Evolutionary conservation across 1,140 invertebrate species (phyloP), one percentile per base, ranked within the genome.

Genomic region (Apis florea): DNA sequence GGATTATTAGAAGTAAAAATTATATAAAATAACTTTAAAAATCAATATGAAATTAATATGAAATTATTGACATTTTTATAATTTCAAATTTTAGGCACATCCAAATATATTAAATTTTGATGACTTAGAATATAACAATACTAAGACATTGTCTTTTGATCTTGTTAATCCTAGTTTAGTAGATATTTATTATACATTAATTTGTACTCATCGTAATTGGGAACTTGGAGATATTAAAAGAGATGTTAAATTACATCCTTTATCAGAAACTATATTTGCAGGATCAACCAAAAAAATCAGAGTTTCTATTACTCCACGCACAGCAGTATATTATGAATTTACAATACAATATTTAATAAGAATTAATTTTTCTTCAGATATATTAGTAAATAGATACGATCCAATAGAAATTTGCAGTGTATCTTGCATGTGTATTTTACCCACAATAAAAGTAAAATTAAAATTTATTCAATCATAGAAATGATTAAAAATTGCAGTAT

Each of bases 101-200:
- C 91, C 91, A 0, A 68, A 88, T 12, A 85, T 91, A 74, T 47
- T 92, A 21, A 80, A 89, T 79, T 89, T 92, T 49, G 86, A 79
- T 19, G 68, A 83, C 24, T 59, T 75, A 19, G 74, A 79, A 40
- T 91, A 91, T 69, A 84, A 85, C 9, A 47, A 79, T 61, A 61
- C 78, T 0, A 85, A 74, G 68, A 73, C 71, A 49, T 59, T 86
- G 17, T 79, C 69, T 64, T 89, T 92, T 24, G 72, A 88, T 19
- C 15, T 91, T 19, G 88, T 85, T 56, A 93, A 93, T 79, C 85
- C 85, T 31, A 90, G 89, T 79, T 21, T 66, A 12, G 88, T 91
- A 4, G 86, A 84, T 17, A 87, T 92, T 24, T 71, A 85, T 68
- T 92, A 86, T 68, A 75, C 83, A 76, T 82, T 92, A 24, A 82